A percentile compares a stretch with the other conserved stretches of the same genome.
These are phyloP conservation scores for Sapayoa aenigma DNA, from an alignment of 2,113 vertebrate genomes.

Conservation along the genomic window DNA sequence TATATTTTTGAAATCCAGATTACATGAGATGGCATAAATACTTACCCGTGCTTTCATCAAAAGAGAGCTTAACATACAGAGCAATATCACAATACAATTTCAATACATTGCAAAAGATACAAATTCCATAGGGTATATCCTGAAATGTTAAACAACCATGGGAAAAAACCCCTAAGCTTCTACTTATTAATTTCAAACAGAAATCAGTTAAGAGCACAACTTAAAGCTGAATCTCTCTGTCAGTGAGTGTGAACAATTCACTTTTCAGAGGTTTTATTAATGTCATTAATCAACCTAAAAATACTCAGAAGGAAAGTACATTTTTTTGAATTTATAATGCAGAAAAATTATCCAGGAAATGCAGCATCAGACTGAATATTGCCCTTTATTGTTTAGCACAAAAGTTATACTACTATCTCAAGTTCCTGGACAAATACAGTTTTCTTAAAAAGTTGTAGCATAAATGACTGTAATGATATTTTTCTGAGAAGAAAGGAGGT, in stretches of 20 bases:
- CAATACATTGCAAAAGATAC: background rate
- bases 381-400: background rate
- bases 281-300: background rate
- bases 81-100: background rate
- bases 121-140: background rate
- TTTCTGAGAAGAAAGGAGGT: background rate
- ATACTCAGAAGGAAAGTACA: background rate
- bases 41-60: background rate
- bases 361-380: background rate
- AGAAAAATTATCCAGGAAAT: background rate
- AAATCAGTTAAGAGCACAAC: background rate
- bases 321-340: background rate
- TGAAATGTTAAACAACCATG: background rate
- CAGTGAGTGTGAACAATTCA: background rate
- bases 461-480: background rate
- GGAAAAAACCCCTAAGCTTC: background rate
- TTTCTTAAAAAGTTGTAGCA: background rate
- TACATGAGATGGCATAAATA: background rate
- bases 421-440: background rate
- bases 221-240: background rate
- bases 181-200: background rate
- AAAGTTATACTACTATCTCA: background rate
- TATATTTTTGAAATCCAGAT: background rate
- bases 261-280: background rate
- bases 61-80: background rate